Conservation (phyloP, 2,888 invertebrate genomes). For the Phortica okadai region DNA sequence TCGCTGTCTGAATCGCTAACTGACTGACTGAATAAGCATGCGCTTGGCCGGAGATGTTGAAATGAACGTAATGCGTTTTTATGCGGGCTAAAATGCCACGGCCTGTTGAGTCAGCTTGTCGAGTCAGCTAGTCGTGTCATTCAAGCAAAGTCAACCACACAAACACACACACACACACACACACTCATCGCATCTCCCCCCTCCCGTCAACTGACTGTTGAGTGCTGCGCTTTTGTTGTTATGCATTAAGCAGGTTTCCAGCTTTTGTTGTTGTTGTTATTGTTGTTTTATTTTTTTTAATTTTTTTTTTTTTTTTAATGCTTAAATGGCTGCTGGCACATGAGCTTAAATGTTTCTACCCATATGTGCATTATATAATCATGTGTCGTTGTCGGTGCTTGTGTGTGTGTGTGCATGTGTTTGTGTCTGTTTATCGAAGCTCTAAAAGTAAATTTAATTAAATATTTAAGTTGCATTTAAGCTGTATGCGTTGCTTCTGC, state of each 20-base stretch:
- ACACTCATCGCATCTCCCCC: no score
- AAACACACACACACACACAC: neutral
- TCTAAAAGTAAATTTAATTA: neutral
- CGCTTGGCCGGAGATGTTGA: neutral
- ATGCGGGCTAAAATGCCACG: neutral
- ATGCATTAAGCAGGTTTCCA: slow-evolving; percentile 4
- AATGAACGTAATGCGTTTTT: slow-evolving; percentile 16
- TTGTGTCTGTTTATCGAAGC: slow-evolving; percentile 1
- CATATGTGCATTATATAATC: neutral
- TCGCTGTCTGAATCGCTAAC: slow-evolving; percentile 6
- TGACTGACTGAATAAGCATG: neutral
- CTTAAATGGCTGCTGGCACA: no score
- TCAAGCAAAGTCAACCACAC: neutral
- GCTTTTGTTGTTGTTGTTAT: neutral
- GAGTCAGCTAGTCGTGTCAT: slow-evolving; percentile 3
- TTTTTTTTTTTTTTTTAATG: no score
- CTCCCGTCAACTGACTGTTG: neutral
- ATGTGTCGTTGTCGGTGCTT: neutral
- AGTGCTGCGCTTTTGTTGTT: slow-evolving; percentile 20
- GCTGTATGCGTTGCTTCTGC: neutral
- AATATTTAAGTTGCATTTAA: slow-evolving; percentile 32
- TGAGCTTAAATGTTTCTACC: neutral
- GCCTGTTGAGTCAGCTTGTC: neutral
- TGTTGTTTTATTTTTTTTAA: no score
- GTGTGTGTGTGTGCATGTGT: slow-evolving; percentile 20